Conservation (phyloP, 2,797 vertebrate species). For the Merluccius polli region DNA sequence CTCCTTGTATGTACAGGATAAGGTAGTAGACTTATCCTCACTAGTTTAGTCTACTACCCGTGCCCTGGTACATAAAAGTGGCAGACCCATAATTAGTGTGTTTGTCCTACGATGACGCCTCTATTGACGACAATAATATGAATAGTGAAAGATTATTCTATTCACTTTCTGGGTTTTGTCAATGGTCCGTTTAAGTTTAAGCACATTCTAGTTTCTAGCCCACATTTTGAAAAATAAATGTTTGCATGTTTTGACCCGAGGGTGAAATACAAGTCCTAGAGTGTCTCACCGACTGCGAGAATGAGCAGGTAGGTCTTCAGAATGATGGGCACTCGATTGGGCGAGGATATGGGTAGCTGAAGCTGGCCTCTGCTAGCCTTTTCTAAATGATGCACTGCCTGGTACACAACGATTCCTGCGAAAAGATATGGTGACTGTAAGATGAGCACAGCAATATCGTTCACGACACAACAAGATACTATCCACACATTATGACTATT, state of each 20-base stretch:
- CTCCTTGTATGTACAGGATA: too few species aligned
- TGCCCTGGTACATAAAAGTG: neutral
- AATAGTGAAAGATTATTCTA: neutral
- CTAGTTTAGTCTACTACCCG: neutral
- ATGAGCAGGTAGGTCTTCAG: constrained; percentile 77
- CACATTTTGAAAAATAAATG: too few species aligned
- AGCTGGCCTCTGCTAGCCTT: constrained; percentile 64
- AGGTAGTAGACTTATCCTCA: neutral
- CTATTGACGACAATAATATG: too few species aligned
- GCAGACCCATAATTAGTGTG: neutral
- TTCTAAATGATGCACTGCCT: constrained; percentile 77
- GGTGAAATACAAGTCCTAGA: too few species aligned
- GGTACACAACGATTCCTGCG: constrained; percentile 80
- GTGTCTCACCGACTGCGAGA: constrained; percentile 79
- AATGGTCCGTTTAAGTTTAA: neutral
- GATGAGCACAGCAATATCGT: neutral
- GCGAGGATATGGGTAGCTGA: constrained; percentile 53
- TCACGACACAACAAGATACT: neutral
- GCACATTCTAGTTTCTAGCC: too few species aligned
- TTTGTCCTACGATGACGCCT: neutral
- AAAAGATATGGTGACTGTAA: neutral
- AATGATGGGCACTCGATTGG: constrained; percentile 68
- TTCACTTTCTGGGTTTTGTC: neutral
- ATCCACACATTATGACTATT: neutral
- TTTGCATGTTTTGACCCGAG: too few species aligned